Evolutionary conservation across 2,888 invertebrate species (phyloP).

Genomic region (Mechanitis mazaeus): DNA sequence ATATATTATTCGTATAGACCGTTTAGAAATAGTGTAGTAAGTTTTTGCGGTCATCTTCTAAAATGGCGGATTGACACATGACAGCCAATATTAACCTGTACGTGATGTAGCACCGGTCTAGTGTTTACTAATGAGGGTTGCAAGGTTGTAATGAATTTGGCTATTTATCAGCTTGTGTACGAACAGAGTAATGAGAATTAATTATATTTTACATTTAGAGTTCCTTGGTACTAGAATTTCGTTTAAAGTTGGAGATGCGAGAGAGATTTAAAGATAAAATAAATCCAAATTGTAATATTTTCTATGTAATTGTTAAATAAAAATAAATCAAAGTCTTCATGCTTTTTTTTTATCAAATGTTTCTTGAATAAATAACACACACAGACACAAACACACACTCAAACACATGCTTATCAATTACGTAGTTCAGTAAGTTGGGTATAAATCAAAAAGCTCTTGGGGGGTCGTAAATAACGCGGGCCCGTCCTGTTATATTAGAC

Average conservation of each 20-base stretch:
- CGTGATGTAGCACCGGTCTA: slow-evolving; percentile 1
- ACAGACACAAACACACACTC: no score
- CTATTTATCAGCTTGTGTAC: not conserved
- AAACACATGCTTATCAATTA: slow-evolving; percentile 21
- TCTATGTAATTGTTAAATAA: no score
- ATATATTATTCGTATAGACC: no score
- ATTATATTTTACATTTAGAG: slow-evolving; percentile 6
- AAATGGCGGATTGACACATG: not conserved
- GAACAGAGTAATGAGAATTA: slow-evolving; percentile 13
- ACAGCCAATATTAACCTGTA: slow-evolving; percentile 8
- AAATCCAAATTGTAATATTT: no score
- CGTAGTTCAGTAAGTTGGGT: slow-evolving; percentile 32
- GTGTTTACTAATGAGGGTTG: slow-evolving; percentile 16
- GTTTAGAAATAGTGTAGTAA: no score
- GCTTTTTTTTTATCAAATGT: no score
- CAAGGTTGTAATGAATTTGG: slow-evolving; percentile 16
- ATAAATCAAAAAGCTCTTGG: slow-evolving; percentile 38
- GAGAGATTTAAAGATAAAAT: no score
- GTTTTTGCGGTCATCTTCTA: no score
- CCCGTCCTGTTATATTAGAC: slow-evolving; percentile 23
- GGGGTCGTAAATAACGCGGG: slow-evolving; percentile 32
- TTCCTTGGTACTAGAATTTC: no score
- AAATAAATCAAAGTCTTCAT: no score
- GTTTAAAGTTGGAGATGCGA: no score
- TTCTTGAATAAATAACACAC: not conserved